A percentile compares a stretch with the other conserved stretches of the same genome.
phyloP scores from a whole-genome alignment of 2,113 vertebrate genomes.

The Brachirus orientalis region DNA sequence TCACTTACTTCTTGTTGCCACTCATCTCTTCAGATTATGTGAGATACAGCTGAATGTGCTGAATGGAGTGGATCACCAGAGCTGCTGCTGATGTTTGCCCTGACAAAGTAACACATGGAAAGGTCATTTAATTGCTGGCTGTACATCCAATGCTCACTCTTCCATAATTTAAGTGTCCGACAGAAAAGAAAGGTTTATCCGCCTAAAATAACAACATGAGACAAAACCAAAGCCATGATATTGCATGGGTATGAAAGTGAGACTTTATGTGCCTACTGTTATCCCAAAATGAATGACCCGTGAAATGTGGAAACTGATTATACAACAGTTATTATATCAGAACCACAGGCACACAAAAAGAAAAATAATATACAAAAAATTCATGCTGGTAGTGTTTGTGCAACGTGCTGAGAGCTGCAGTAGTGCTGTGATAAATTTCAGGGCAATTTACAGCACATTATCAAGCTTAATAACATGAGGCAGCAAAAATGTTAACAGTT shows the following conservation, averaged over 20 bases:
- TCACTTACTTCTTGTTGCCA: conserved; percentile 76
- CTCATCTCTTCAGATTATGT: conserved; percentile 67
- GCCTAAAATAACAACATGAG: too few relatives aligned
- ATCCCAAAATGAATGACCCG: too few relatives aligned
- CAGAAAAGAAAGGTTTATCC: neutral
- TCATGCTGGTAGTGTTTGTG: neutral
- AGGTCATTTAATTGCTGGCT: conserved; percentile 14
- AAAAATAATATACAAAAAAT: neutral
- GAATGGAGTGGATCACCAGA: conserved; percentile 37
- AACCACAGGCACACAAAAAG: too few relatives aligned
- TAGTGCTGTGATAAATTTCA: neutral
- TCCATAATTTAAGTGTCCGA: neutral
- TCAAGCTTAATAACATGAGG: too few relatives aligned
- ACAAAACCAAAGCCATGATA: too few relatives aligned
- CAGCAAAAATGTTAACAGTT: neutral
- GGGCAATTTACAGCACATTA: neutral
- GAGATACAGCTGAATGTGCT: conserved; percentile 31
- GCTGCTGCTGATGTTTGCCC: conserved; percentile 56
- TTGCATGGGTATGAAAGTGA: too few relatives aligned
- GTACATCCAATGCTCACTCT: neutral
- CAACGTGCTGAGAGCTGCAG: neutral
- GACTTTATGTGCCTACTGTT: too few relatives aligned
- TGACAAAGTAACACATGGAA: conserved; percentile 40
- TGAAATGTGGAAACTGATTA: too few relatives aligned
- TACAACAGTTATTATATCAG: neutral